Evolutionary conservation across 2,797 vertebrate genomes (phyloP).

Genomic region (Smutsia temminckii): DNA sequence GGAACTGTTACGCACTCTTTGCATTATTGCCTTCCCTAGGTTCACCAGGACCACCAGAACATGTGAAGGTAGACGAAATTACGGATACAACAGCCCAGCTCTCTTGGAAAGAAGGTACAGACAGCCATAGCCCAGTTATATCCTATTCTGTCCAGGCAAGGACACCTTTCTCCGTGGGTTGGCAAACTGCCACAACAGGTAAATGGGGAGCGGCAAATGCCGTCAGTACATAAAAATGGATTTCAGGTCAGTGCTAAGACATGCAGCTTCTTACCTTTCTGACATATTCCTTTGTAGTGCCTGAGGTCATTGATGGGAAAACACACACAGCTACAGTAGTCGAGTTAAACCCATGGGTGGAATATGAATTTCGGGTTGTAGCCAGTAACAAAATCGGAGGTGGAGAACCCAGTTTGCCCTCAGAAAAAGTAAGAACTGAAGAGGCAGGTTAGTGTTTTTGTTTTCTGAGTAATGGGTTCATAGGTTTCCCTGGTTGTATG

Average conservation of each 20-base stretch:
- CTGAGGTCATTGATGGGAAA: constrained; percentile 91
- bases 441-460: constrained; percentile 93
- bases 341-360: constrained; percentile 96
- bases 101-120: constrained; percentile 90
- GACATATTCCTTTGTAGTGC: constrained; percentile 85
- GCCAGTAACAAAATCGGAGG: constrained; percentile 94
- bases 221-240: not conserved
- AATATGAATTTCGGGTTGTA: constrained; percentile 97
- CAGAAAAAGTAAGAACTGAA: constrained; percentile 96
- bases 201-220: not conserved
- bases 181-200: constrained; percentile 93
- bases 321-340: constrained; percentile 93
- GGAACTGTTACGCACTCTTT: not conserved
- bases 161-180: constrained; percentile 93
- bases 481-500: not conserved
- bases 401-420: constrained; percentile 95
- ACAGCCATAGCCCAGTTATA: constrained; percentile 92
- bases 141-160: constrained; percentile 90
- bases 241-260: not conserved
- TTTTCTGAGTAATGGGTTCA: constrained; percentile 73
- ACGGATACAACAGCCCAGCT: constrained; percentile 90
- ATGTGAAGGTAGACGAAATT: constrained; percentile 89
- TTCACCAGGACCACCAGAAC: constrained; percentile 90
- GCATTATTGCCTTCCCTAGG: constrained; percentile 81
- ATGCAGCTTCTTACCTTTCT: constrained; percentile 21